Percentiles rank a stretch among this genome's conserved stretches.
Evolutionary conservation across 1,140 invertebrate species (phyloP).

Genomic region (Zaprionus africanus): DNA sequence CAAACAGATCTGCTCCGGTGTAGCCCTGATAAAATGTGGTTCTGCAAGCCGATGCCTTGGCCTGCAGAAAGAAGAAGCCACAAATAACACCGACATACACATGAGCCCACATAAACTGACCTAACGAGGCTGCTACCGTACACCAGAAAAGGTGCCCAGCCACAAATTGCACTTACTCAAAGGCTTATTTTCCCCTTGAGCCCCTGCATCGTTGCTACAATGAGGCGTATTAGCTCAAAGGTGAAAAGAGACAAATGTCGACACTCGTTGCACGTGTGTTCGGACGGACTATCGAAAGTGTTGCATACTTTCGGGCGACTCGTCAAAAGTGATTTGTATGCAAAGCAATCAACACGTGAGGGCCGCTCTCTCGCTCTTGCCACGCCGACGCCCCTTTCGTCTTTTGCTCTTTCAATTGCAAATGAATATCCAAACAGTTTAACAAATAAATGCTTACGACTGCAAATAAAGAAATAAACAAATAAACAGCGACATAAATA

Average conservation of each 20-base stretch:
- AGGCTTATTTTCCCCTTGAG: not conserved
- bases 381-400: not conserved
- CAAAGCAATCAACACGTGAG: conserved; percentile 45
- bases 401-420: conserved; percentile 38
- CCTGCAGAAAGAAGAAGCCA: not conserved
- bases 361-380: not conserved
- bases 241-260: not conserved
- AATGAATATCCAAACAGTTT: conserved; percentile 77
- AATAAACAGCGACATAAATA: conserved; percentile 58
- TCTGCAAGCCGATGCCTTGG: not conserved
- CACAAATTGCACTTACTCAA: conserved; percentile 18
- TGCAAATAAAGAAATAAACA: conserved; percentile 76
- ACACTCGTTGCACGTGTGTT: not conserved
- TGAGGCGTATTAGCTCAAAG: not conserved
- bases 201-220: not conserved
- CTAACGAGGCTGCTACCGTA: conserved; percentile 9
- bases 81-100: conserved; percentile 22
- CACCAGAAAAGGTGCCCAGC: not conserved
- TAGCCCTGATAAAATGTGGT: not conserved
- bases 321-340: conserved; percentile 35
- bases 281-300: not conserved
- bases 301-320: conserved; percentile 16
- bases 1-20: not conserved
- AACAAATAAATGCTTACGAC: conserved; percentile 75
- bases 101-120: not conserved